Evolutionary conservation across 2,888 invertebrate species (phyloP).

Genomic region (Meiosimyza platycephala): DNA sequence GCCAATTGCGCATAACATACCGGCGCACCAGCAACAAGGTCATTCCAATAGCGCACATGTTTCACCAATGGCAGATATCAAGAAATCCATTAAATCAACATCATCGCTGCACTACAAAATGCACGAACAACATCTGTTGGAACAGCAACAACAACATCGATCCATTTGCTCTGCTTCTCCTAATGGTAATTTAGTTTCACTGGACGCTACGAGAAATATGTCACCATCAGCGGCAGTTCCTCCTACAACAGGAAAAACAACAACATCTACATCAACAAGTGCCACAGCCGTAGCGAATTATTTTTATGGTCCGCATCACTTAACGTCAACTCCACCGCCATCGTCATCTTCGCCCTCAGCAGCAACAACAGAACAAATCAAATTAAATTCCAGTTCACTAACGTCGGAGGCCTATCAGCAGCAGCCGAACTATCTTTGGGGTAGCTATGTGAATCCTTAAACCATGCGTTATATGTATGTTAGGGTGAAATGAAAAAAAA

Average conservation of each 20-base stretch:
- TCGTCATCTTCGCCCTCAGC: background rate
- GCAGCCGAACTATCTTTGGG: conserved; percentile 59
- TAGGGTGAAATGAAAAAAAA: too few relatives aligned
- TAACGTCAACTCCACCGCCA: conserved; percentile 41
- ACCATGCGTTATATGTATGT: too few relatives aligned
- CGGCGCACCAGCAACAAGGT: conserved; percentile 34
- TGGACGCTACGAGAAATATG: conserved; percentile 17
- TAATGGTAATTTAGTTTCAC: background rate
- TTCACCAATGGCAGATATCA: background rate
- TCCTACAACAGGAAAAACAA: conserved; percentile 28
- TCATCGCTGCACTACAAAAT: conserved; percentile 19
- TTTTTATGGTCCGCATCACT: conserved; percentile 34
- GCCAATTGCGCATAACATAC: conserved; percentile 53
- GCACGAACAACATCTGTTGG: conserved; percentile 24
- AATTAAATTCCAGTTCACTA: conserved; percentile 26
- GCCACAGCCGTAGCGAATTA: conserved; percentile 32
- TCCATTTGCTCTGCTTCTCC: conserved; percentile 1
- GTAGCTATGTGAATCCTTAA: conserved; percentile 61
- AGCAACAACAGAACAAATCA: conserved; percentile 2
- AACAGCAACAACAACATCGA: conserved; percentile 26
- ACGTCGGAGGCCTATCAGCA: conserved; percentile 42
- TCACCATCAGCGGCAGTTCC: conserved; percentile 23
- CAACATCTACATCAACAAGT: conserved; percentile 38
- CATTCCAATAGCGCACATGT: conserved; percentile 5
- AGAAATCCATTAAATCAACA: conserved; percentile 10